Evolutionary conservation across 1,140 invertebrate species (phyloP), one percentile per base, ranked within the genome.

Genomic region (Lepidurus couesii): DNA sequence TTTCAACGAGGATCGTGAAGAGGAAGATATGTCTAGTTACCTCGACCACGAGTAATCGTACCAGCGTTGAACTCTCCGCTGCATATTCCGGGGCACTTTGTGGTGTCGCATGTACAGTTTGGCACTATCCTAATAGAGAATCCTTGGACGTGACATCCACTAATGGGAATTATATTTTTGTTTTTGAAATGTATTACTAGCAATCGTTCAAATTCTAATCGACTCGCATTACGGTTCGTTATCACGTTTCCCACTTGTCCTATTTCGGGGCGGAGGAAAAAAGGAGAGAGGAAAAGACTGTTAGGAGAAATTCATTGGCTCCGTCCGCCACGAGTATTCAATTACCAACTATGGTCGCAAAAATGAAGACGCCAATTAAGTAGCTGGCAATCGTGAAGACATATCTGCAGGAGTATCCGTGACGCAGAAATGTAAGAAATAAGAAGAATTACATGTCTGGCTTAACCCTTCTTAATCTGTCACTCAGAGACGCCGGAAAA

Each of bases 81-180:
- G 97, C 92, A 98, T 96, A 9, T 94, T 94, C 34, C 92, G 91
- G 1, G 96, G 96, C 7, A 98, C 96, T 87, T 97, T 98, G 86
- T 98, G 96, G 84, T 97, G 95, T 82, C 95, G 88, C 96, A 98
- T 98, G 83, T 98, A 98, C 4, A 95, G 92, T 85, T 98, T 98
- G 53, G 96, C 96, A 75, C 95, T 95, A 85, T 98, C 96, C 89
- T 89, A 44, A 73, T 74, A 75, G 65, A 74, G 44, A 79, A 53
- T 47, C 16, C 1, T 7, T 44, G 13, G 5, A 80, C 16, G 8
- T 42, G 75, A 74, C 13, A 74, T 43, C 76, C 8, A 34, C 10
- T 21, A 13, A 16, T 26, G 16, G 74, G 7, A 53, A 5, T 73
- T 13, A 42, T 78, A 74, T 45, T n/a, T n/a, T 16, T 34, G 11